Evolutionary conservation across 2,797 vertebrate genomes (phyloP).

Genomic region (Danio tinwini): DNA sequence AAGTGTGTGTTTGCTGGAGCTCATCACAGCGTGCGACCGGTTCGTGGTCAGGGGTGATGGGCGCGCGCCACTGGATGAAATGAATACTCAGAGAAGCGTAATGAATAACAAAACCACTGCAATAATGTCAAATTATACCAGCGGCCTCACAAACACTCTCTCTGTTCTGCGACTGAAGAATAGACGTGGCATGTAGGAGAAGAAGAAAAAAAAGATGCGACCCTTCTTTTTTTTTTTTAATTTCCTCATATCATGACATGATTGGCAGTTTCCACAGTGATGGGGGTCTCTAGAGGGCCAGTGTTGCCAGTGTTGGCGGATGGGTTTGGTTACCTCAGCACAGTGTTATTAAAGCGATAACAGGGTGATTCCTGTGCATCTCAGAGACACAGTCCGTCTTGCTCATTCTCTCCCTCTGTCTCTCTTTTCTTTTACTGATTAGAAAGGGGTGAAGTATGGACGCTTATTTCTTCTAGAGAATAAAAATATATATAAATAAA

Average conservation of each 20-base stretch:
- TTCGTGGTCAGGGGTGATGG: slow-evolving; percentile 44
- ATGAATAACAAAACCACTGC: slow-evolving; percentile 49
- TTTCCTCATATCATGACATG: slow-evolving; percentile 82
- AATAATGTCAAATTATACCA: slow-evolving; percentile 49
- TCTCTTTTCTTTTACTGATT: background rate
- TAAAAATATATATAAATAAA: no score
- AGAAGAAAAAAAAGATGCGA: slow-evolving; percentile 17
- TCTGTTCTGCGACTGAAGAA: slow-evolving; percentile 4
- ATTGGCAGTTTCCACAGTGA: slow-evolving; percentile 83
- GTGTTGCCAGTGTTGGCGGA: slow-evolving; percentile 82
- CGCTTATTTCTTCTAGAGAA: background rate
- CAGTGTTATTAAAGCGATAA: slow-evolving; percentile 88
- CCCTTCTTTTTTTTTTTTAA: slow-evolving; percentile 72
- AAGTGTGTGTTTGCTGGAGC: slow-evolving; percentile 50
- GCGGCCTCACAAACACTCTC: background rate
- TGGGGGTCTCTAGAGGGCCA: slow-evolving; percentile 82
- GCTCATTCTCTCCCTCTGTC: slow-evolving; percentile 60
- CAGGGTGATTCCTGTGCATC: slow-evolving; percentile 86
- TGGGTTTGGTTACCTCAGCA: slow-evolving; percentile 83
- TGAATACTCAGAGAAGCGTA: slow-evolving; percentile 51
- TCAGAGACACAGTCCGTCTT: slow-evolving; percentile 76
- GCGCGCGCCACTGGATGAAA: slow-evolving; percentile 33
- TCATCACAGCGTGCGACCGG: slow-evolving; percentile 33
- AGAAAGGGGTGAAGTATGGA: background rate
- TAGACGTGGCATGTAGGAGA: slow-evolving; percentile 22